Conservation (phyloP, 2,888 invertebrate genomes). For the Bembecia ichneumoniformis region DNA sequence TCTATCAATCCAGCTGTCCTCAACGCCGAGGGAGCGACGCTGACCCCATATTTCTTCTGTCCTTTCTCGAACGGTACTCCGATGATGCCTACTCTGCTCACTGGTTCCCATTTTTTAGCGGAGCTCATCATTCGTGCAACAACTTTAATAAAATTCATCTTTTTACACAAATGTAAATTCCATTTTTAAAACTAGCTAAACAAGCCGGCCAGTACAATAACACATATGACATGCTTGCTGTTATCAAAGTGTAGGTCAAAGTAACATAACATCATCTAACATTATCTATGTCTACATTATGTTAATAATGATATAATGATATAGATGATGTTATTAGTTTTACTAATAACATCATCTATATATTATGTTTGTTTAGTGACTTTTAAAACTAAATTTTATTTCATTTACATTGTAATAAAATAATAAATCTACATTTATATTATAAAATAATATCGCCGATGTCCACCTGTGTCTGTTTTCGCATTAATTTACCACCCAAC, state of each 20-base stretch:
- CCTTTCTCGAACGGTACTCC: slow-evolving; percentile 88
- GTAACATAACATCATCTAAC: background rate
- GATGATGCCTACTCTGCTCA: slow-evolving; percentile 77
- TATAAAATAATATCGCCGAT: no score
- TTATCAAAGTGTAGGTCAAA: background rate
- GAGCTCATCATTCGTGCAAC: slow-evolving; percentile 47
- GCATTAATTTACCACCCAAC: no score
- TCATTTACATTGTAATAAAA: no score
- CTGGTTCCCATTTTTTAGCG: slow-evolving; percentile 33
- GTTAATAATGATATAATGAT: no score
- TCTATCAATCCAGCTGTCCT: slow-evolving; percentile 76
- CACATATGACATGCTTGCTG: background rate
- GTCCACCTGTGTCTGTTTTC: no score
- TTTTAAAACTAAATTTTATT: no score
- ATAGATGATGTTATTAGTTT: no score
- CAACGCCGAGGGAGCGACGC: slow-evolving; percentile 77
- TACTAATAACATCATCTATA: no score
- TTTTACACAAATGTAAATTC: slow-evolving; percentile 5
- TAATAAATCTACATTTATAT: no score
- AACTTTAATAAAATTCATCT: slow-evolving; percentile 49
- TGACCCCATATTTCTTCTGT: slow-evolving; percentile 80
- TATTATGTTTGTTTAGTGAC: no score
- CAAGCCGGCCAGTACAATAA: background rate
- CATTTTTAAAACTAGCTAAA: background rate
- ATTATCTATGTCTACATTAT: no score